phyloP scores from a whole-genome alignment of 2,797 vertebrate species.

The Lithobates sylvaticus region DNA sequence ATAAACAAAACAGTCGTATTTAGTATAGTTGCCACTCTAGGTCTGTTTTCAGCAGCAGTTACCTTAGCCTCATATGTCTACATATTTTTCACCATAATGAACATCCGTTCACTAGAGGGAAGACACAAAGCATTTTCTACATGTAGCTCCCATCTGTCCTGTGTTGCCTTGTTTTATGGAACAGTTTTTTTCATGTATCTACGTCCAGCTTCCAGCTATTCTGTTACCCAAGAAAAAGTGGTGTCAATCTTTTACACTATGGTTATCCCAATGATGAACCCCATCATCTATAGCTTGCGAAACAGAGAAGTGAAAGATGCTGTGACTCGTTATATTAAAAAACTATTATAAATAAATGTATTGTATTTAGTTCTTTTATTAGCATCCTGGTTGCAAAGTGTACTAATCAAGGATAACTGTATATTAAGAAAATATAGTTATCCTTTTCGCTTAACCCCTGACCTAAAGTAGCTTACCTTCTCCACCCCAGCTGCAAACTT shows the following conservation, averaged over 20 bases:
- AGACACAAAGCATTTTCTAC: constrained; percentile 70
- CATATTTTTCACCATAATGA: constrained; percentile 66
- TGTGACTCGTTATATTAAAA: constrained; percentile 56
- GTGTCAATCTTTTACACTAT: constrained; percentile 69
- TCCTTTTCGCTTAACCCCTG: too few species aligned
- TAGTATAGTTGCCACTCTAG: constrained; percentile 62
- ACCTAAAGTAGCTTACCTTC: too few species aligned
- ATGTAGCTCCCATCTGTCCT: constrained; percentile 70
- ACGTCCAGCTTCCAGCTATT: constrained; percentile 66
- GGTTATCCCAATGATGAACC: constrained; percentile 73
- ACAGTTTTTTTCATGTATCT: constrained; percentile 71
- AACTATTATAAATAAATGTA: neutral
- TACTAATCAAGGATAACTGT: too few species aligned
- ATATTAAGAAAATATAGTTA: too few species aligned
- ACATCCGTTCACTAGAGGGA: constrained; percentile 66
- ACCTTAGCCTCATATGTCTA: constrained; percentile 67
- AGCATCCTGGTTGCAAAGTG: too few species aligned
- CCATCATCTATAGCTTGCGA: constrained; percentile 70
- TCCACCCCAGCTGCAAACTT: too few species aligned
- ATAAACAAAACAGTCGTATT: constrained; percentile 67
- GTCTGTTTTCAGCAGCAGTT: constrained; percentile 24
- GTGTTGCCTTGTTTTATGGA: constrained; percentile 71
- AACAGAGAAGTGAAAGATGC: constrained; percentile 70
- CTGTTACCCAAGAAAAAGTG: constrained; percentile 65
- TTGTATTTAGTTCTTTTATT: too few species aligned